Base-by-base conservation (phyloP, 64 coral and sea anemone species). In the Actinia tenebrosa region DNA sequence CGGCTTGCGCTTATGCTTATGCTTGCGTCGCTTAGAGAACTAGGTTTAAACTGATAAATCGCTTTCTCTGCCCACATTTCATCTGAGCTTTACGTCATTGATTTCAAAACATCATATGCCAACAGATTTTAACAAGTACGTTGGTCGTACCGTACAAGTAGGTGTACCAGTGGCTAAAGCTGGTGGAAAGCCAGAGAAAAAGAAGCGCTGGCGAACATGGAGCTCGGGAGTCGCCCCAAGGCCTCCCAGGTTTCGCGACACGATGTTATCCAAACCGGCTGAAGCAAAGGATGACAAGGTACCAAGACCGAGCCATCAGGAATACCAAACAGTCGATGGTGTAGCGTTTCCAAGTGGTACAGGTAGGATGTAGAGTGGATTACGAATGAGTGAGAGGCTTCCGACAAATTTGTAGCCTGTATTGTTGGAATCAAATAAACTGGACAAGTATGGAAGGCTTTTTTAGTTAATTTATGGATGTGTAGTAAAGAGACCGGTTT, bases 181-280 rank as follows among this genome's bases (percentile, higher is more conserved):
- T 25, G 93, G 90, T 45, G 77, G 90, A 16, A 84, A 80, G 83
- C 89, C 91, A 10, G 86, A 95, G 44, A 77, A 85, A 22, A 93
- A 95, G 77, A 95, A 89, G 26, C 93, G 88, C 3, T 99, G 97
- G 97, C 69, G 93, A 64, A 88, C 56, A 72, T 93, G 93, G 93
- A 93, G 93, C 23, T 82, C 90, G 3, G 93, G 97, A 3, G 62
- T 91, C 10, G 88, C 93, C 71, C 80, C 93, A 13, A 83, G 89
- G n/a, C 82, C 85, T 50, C 88, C 97, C 16, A 91, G 97, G 52
- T 98, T 98, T 84, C 90, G 96, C 19, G 88, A 99, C 43, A 99
- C 97, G 45, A 72, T 90, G 75, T 63, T 99, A 62, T 60, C 91
- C 37, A 95, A 95, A 44, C 97, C 97, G 16, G 53, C 60, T 11